Conservation (phyloP, 2,797 vertebrate genomes). For the Balearica regulorum region DNA sequence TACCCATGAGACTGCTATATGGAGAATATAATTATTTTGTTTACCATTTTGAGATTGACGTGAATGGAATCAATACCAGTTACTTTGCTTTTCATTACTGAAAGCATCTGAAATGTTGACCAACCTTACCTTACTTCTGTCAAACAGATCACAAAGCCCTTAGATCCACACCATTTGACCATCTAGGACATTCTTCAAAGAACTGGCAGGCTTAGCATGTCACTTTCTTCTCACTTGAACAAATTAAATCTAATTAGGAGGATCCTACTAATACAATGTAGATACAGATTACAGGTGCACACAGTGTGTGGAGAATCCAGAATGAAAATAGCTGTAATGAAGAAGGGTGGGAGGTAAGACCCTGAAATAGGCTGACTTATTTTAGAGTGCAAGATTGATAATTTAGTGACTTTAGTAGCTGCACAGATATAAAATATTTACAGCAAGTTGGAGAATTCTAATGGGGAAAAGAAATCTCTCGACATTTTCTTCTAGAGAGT, state of each 20-base stretch:
- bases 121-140: not conserved
- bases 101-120: slow-evolving; percentile 18
- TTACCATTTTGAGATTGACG: slow-evolving; percentile 19
- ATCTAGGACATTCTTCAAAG: slow-evolving; percentile 21
- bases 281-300: not conserved
- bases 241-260: slow-evolving; percentile 45
- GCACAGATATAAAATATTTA: not conserved
- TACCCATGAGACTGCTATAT: not conserved
- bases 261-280: not conserved
- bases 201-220: not conserved
- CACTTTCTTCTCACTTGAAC: slow-evolving; percentile 8
- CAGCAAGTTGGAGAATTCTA: not conserved
- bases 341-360: not conserved
- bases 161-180: not conserved
- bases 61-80: slow-evolving; percentile 10
- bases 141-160: not conserved
- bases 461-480: not conserved
- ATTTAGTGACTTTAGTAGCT: not conserved
- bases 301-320: not conserved
- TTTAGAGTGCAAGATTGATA: not conserved
- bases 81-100: slow-evolving; percentile 53
- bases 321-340: slow-evolving; percentile 8
- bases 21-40: slow-evolving; percentile 17
- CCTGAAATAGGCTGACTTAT: not conserved
- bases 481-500: not conserved